Evolutionary conservation across 2,888 invertebrate genomes (phyloP), one percentile per base, ranked within the genome.

Genomic region (Eutolmus rufibarbis): DNA sequence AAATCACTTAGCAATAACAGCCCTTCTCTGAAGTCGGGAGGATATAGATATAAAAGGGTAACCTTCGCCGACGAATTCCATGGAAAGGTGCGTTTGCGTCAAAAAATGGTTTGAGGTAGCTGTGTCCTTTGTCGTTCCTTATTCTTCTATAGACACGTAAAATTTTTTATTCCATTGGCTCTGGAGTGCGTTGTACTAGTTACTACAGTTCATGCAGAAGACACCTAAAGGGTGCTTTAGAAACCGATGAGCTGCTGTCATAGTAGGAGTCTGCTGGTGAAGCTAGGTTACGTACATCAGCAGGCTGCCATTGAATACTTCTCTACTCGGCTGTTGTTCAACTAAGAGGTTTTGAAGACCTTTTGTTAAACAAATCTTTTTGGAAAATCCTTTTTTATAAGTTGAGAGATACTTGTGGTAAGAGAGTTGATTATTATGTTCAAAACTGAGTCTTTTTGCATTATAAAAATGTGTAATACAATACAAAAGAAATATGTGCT

Each of bases 1-100:
- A 76, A 76, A 76, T 76, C 76, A 76, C 76, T 79, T 79, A 79
- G 79, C 79, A 46, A 46, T 79, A 79, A 79, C 79, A 79, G 46
- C 79, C 46, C 79, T 79, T 79, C 43, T 28, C 23, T 79, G 46
- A 79, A 79, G 79, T 23, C 23, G 16, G 23, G 51, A 46, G 37
- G 79, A 79, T 79, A 79, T 40, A 79, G 37, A 79, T 31, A 79
- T 40, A 79, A 79, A n/a, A 40, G 28, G 28, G 46, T 46, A 79
- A 40, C 79, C 40, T 76, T 40, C 76, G 37, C 76, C 28, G 14
- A 28, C 16, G 40, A 76, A 76, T 40, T 76, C 76, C 76, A 76
- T 76, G 34, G 76, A 37, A 76, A 76, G 76, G 40, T 76, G 76
- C 76, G 76, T 37, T 76, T 76, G 40, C 76, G 40, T 40, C 40